Evolutionary conservation across 1,140 invertebrate species (phyloP).

Genomic region (Apis cerana): DNA sequence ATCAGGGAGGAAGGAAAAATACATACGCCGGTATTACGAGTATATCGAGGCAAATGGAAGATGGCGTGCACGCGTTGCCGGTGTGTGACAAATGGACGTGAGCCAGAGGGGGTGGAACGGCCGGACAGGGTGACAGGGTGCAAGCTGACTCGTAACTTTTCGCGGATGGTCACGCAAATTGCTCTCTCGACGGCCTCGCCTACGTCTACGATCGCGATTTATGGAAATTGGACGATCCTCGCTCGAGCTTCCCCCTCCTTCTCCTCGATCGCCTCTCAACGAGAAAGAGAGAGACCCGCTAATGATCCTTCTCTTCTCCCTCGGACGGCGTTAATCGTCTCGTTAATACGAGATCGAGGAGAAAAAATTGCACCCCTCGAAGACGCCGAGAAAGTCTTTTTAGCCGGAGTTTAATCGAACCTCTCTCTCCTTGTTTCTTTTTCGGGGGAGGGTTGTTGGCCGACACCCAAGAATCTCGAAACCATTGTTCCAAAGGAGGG

Average conservation of each 20-base stretch:
- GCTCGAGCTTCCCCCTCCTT: conserved; percentile 4
- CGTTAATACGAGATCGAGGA: too few species aligned
- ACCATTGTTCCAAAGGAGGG: background rate
- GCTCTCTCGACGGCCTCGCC: conserved; percentile 20
- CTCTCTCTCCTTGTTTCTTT: background rate
- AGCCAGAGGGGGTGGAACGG: background rate
- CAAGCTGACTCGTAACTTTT: conserved; percentile 47
- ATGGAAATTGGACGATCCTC: conserved; percentile 62
- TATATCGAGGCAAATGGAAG: background rate
- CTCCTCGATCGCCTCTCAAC: background rate
- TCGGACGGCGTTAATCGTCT: too few species aligned
- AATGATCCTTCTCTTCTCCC: too few species aligned
- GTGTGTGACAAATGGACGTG: conserved; percentile 33
- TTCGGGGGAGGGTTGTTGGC: background rate
- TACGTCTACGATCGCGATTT: conserved; percentile 56
- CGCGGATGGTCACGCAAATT: conserved; percentile 39
- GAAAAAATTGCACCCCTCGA: too few species aligned
- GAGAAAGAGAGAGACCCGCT: background rate
- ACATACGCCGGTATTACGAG: too few species aligned
- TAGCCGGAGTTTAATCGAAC: background rate
- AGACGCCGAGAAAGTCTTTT: too few species aligned
- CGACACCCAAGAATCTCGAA: background rate
- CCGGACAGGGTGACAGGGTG: conserved; percentile 33
- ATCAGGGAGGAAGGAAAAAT: too few species aligned
- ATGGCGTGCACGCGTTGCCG: background rate